Evolutionary conservation across 1,140 invertebrate species (phyloP), one percentile per base, ranked within the genome.

Genomic region (Pentalonia nigronervosa): DNA sequence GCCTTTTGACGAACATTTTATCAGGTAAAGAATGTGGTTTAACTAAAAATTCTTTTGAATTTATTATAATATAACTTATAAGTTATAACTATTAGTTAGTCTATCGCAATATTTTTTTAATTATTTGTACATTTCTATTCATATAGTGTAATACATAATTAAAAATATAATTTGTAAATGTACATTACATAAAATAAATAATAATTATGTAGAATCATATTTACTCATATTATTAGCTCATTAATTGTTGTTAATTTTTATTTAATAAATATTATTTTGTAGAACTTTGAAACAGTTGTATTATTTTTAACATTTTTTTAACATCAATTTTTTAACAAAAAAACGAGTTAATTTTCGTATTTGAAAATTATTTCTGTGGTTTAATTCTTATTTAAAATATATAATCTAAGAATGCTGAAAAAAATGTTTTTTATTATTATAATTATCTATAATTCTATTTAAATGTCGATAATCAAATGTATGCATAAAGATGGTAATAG

Each of bases 1-100:
- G 21, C 91, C 91, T 53, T 93, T 93, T 41, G 91, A 93, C 30
- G 48, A 93, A 56, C 1, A 86, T 17, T 93, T 93, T 86, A 84
- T 93, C 21, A 86, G 91, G 91, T 93, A 93, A 84, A 83, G 45
- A 56, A 41, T n/a, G 0, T 23, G 2, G 23, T 25, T 20, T 47
- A 34, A 36, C 6, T 81, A 11, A 81, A 25, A 50, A 20, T 34
- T 23, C 8, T 83, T 36, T 83, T 36, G 2, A n/a, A 8, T 30
- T 60, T 45, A 36, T 91, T 45, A 60, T 20, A 48, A 76, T 21
- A 60, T 20, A 48, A 76, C n/a, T 91, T 81, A 47, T 67, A 23
- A 67, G 23, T 60, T 67, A 60, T 60, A n/a, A 60, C 21, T 56
- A 90, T 36, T 84, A 11, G 41, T 84, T 84, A 25, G 41, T 84